Base-by-base conservation (phyloP, 1,140 invertebrate species). In the Sarcophaga peregrina region DNA sequence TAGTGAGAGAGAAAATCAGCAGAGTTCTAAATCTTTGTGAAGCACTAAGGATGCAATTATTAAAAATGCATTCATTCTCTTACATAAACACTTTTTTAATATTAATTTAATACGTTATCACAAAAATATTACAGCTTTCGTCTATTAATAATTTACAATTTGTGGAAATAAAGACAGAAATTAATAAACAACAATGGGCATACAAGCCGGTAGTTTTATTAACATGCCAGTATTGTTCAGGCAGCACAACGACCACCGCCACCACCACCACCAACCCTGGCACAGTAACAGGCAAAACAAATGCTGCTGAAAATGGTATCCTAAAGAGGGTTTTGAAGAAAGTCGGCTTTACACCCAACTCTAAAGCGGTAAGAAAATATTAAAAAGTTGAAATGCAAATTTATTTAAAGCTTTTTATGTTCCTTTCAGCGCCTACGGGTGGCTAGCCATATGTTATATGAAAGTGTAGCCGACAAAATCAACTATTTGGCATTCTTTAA, bases 371-470 rank as follows among this genome's bases (percentile, higher is more conserved):
- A 73, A 81, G 87, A 80, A 82, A 9, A 37, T 50, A 2, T 20
- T 15, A 45, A 37, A 37, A 37, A 1, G 25, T 37, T 37, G 25
- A 37, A 37, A 37, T 4, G 0, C 25, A 83, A 25, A 45, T 46
- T 74, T 10, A 0, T 3, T 4, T 0, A 8, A 20, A 1, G 10
- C 8, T 45, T 0, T 8, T n/a, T 62, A 25, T 25, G 13, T 20
- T 82, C 75, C 10, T 15, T n/a, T 8, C 87, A 95, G 94, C 92
- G 92, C 84, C 87, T 93, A 25, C 92, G 92, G 89, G 90, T 92
- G 3, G 88, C 91, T 48, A 93, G 92, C 45, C 94, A 93, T 89
- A 90, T 94, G 83, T 85, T 94, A 8, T 95, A 94, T 90, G 94
- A 94, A 90, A 91, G 89, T 87, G 92, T 94, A 50, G 93, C 92